phyloP scores from a whole-genome alignment of 2,113 vertebrate genomes.

The Pongo pygmaeus region DNA sequence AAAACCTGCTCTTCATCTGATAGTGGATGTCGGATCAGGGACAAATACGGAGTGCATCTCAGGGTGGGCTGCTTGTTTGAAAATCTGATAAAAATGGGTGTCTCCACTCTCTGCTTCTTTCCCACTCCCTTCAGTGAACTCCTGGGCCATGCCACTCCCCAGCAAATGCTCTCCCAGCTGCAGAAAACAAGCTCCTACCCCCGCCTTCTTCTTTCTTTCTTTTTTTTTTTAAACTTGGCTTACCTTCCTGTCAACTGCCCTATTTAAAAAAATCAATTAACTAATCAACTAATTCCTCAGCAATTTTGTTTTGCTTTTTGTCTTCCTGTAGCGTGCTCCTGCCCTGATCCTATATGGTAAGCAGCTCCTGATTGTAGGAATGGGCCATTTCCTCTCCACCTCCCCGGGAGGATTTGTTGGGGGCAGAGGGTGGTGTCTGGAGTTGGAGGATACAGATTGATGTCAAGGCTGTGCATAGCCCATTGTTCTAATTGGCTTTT shows the following conservation, averaged over 20 bases:
- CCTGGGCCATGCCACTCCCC: neutral
- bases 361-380: neutral
- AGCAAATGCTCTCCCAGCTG: neutral
- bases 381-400: neutral
- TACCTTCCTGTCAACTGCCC: neutral
- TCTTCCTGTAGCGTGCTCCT: neutral
- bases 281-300: neutral
- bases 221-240: neutral
- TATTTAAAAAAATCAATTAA: no score
- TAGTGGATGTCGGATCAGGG: accelerated
- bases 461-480: neutral
- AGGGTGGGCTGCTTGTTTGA: neutral
- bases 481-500: neutral
- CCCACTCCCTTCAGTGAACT: accelerated
- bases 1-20: neutral
- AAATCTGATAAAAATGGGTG: neutral
- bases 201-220: no score
- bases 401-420: neutral
- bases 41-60: neutral
- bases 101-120: neutral
- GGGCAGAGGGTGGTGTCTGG: accelerated
- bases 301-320: neutral
- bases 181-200: neutral
- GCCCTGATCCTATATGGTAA: neutral
- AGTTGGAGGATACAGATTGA: no score